These are phyloP conservation scores for Diabrotica virgifera DNA, from an alignment of 1,140 invertebrate genomes.

Conservation along the genomic window DNA sequence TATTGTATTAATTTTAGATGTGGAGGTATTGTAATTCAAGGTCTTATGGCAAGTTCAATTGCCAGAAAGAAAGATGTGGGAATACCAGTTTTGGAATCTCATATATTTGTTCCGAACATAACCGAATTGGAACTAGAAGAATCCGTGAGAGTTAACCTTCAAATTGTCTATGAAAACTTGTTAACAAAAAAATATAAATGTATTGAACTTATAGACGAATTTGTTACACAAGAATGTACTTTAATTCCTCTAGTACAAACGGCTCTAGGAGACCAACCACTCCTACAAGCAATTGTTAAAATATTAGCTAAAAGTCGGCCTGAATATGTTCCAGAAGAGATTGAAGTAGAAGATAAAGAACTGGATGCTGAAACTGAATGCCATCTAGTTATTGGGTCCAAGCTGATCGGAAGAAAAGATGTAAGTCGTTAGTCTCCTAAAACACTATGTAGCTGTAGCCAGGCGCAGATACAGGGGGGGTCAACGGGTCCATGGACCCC, in stretches of 20 bases:
- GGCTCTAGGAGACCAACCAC: constrained; percentile 55
- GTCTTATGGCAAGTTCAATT: constrained; percentile 76
- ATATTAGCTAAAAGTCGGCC: constrained; percentile 44
- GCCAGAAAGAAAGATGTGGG: constrained; percentile 61
- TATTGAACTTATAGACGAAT: constrained; percentile 63
- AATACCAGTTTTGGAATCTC: constrained; percentile 70
- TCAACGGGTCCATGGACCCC: too few relatives aligned
- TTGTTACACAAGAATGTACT: constrained; percentile 48
- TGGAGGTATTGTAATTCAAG: constrained; percentile 81
- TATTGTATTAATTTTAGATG: constrained; percentile 39
- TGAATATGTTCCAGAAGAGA: constrained; percentile 52
- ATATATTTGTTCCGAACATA: constrained; percentile 71
- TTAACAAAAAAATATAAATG: constrained; percentile 66
- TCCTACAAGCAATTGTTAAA: constrained; percentile 59
- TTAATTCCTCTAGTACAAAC: constrained; percentile 57
- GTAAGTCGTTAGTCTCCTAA: too few relatives aligned
- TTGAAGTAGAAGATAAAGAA: constrained; percentile 62
- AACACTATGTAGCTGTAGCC: too few relatives aligned
- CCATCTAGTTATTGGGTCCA: constrained; percentile 56
- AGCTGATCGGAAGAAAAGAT: constrained; percentile 42
- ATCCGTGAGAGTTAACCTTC: constrained; percentile 57
- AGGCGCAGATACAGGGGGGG: too few relatives aligned
- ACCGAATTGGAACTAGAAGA: constrained; percentile 40
- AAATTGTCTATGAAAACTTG: constrained; percentile 78
- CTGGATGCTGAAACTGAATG: constrained; percentile 56